These are phyloP conservation scores for Fringilla coelebs DNA, from an alignment of 2,797 vertebrate species.

Conservation along the genomic window DNA sequence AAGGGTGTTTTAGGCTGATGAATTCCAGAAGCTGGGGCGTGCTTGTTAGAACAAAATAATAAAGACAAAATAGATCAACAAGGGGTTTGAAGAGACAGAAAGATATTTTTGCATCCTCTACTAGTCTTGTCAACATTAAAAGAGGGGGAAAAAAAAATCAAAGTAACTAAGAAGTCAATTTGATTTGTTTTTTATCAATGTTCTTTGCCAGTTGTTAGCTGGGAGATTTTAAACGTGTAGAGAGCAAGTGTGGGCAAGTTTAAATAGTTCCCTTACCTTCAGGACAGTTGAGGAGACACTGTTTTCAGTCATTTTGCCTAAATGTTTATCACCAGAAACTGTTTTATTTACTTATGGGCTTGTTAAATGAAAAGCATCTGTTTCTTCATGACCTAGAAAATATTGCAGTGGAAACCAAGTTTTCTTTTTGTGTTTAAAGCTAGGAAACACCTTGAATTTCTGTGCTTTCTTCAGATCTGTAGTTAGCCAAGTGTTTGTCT, in stretches of 20 bases:
- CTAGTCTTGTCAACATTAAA: neutral
- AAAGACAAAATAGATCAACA: neutral
- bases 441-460: neutral
- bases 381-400: slow-evolving; percentile 3
- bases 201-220: neutral
- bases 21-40: neutral
- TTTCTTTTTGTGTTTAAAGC: neutral
- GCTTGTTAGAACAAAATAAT: neutral
- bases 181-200: neutral
- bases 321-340: neutral
- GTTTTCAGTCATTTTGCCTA: neutral
- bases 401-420: neutral
- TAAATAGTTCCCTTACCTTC: neutral
- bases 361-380: neutral
- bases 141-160: neutral
- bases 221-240: neutral
- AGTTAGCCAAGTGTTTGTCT: neutral
- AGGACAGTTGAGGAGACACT: neutral
- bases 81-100: neutral
- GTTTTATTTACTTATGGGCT: neutral
- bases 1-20: slow-evolving; percentile 15
- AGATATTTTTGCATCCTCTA: neutral
- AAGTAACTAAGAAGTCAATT: neutral
- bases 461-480: neutral
- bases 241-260: neutral